A percentile compares a stretch with the other conserved stretches of the same genome.
These are phyloP conservation scores for Sphaerodactylus townsendi DNA, from an alignment of 2,113 vertebrate species.

Conservation along the genomic window DNA sequence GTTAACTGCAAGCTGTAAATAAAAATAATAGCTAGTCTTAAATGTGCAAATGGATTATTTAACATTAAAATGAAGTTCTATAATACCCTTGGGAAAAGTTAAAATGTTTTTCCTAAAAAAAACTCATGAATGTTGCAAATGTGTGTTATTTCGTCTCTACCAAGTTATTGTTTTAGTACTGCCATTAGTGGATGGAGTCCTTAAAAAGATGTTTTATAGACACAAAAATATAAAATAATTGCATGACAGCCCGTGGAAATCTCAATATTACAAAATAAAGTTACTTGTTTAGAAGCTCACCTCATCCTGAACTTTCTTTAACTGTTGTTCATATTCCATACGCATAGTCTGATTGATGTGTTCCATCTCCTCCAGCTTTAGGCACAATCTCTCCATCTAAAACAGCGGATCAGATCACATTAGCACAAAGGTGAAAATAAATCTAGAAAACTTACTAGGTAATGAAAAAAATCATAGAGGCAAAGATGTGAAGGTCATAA, in stretches of 20 bases:
- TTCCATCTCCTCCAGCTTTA: constrained; percentile 80
- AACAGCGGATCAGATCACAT: constrained; percentile 9
- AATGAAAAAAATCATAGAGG: not conserved
- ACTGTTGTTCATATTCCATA: constrained; percentile 85
- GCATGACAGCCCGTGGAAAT: not conserved
- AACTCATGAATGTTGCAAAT: not conserved
- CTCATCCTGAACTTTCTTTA: constrained; percentile 86
- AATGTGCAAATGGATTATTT: not conserved
- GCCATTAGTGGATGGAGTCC: too few species aligned
- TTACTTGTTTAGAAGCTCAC: constrained; percentile 63
- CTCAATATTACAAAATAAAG: not conserved
- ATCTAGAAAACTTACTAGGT: not conserved
- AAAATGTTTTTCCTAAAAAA: not conserved
- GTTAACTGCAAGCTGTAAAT: too few species aligned
- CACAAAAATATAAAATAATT: not conserved
- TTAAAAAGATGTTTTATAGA: not conserved
- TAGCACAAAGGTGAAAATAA: not conserved
- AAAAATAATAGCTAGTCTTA: too few species aligned
- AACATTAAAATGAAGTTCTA: not conserved
- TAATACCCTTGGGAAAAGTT: not conserved
- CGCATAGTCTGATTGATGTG: constrained; percentile 77
- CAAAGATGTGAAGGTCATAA: not conserved
- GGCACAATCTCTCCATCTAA: constrained; percentile 79
- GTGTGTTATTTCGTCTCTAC: not conserved
- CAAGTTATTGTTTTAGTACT: not conserved